Percentiles rank a stretch among this genome's conserved stretches.
phyloP scores from a whole-genome alignment of 2,888 invertebrate genomes.

The Stictocephala bisonia region DNA sequence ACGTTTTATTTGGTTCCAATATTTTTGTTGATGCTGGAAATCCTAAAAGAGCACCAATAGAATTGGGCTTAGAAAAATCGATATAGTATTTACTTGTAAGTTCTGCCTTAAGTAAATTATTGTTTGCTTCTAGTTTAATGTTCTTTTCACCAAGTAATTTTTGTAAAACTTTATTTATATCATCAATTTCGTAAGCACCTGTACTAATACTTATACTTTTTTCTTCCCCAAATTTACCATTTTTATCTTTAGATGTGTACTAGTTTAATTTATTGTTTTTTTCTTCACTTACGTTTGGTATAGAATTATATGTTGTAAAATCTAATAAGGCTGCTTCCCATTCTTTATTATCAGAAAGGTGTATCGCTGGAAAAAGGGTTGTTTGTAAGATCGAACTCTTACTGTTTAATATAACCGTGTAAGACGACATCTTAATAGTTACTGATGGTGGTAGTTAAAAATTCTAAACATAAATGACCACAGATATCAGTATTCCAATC shows the following conservation, averaged over 20 bases:
- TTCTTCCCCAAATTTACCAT: not conserved
- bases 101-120: conserved; percentile 13
- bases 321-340: conserved; percentile 28
- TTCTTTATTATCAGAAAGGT: not conserved
- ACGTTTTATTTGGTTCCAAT: not conserved
- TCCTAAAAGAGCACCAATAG: not conserved
- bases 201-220: not conserved
- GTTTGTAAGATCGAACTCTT: not conserved
- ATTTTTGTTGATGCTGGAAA: not conserved
- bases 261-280: conserved; percentile 11
- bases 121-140: conserved; percentile 15
- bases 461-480: conserved; percentile 25
- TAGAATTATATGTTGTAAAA: conserved; percentile 35
- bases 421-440: conserved; percentile 27
- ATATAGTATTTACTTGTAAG: not conserved
- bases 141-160: not conserved
- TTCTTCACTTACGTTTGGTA: conserved; percentile 13
- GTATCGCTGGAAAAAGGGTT: conserved; percentile 8
- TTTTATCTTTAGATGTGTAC: not conserved
- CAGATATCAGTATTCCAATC: not conserved
- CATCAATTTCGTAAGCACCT: conserved; percentile 25
- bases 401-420: conserved; percentile 10
- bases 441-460: conserved; percentile 8
- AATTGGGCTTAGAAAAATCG: conserved; percentile 8
- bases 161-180: conserved; percentile 12